These are phyloP conservation scores for Diceros bicornis DNA, from an alignment of 2,797 vertebrate species.

Conservation along the genomic window DNA sequence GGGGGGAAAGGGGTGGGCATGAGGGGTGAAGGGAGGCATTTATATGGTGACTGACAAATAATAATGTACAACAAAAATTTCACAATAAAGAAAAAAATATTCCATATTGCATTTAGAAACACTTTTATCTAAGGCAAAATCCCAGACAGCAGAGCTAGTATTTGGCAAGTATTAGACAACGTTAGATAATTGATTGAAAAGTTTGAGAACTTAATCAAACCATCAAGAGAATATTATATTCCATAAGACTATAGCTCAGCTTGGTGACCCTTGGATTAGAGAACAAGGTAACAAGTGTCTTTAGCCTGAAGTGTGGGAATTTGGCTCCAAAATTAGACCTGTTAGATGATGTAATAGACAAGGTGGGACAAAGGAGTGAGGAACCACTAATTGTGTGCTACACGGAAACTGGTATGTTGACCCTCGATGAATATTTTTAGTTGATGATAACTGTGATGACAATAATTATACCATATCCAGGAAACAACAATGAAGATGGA, in stretches of 20 bases:
- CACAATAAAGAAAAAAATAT: background rate
- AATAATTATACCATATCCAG: background rate
- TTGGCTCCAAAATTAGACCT: slow-evolving; percentile 12
- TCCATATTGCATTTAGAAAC: background rate
- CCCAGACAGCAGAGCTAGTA: background rate
- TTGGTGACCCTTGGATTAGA: background rate
- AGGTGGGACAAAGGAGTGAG: background rate
- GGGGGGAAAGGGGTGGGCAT: too few species aligned
- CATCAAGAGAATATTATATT: background rate
- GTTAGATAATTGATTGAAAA: background rate
- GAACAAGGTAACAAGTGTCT: background rate
- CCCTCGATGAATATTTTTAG: background rate
- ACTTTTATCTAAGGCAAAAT: slow-evolving; percentile 5
- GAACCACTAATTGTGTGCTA: background rate
- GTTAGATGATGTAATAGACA: background rate
- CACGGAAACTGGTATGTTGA: background rate
- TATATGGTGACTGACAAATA: too few species aligned
- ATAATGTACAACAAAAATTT: too few species aligned
- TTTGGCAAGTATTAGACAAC: background rate
- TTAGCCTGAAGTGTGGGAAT: background rate
- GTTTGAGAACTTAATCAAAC: slow-evolving; percentile 47
- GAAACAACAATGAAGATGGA: background rate
- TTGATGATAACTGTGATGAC: background rate
- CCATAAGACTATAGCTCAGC: background rate
- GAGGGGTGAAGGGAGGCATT: too few species aligned